Conservation (phyloP, 1,140 invertebrate species). For the Dreissena rostriformis region DNA sequence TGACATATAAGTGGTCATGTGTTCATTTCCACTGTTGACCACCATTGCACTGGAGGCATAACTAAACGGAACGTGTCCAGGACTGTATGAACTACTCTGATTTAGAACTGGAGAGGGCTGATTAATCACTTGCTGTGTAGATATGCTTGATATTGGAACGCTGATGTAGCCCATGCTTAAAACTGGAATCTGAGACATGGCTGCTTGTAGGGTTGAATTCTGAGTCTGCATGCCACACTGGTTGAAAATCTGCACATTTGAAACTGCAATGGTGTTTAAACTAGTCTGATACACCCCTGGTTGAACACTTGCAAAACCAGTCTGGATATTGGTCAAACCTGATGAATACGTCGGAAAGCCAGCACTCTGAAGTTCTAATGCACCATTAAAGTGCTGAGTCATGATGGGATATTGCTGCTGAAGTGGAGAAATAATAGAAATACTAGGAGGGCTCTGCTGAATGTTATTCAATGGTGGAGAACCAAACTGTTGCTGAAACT, state of each 20-base stretch:
- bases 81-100: too few species aligned
- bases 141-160: background rate
- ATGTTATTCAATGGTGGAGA: conserved; percentile 6
- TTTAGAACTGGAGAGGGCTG: too few species aligned
- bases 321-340: conserved; percentile 9
- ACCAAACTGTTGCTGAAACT: background rate
- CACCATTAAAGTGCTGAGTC: background rate
- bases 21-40: too few species aligned
- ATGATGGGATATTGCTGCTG: background rate
- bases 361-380: background rate
- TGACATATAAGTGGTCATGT: too few species aligned
- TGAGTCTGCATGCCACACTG: background rate
- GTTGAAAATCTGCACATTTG: background rate
- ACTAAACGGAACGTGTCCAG: too few species aligned
- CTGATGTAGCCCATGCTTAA: background rate
- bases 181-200: background rate
- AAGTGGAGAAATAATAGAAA: background rate
- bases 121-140: too few species aligned
- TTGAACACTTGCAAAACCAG: conserved; percentile 1
- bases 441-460: conserved; percentile 13
- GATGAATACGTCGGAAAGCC: conserved; percentile 17
- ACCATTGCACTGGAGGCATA: too few species aligned
- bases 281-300: background rate
- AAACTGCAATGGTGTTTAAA: background rate
- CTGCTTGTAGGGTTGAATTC: conserved; percentile 1